Percentiles rank a stretch among this genome's conserved stretches.
Conservation (phyloP, 2,113 vertebrate species). For the Phalacrocorax aristotelis region DNA sequence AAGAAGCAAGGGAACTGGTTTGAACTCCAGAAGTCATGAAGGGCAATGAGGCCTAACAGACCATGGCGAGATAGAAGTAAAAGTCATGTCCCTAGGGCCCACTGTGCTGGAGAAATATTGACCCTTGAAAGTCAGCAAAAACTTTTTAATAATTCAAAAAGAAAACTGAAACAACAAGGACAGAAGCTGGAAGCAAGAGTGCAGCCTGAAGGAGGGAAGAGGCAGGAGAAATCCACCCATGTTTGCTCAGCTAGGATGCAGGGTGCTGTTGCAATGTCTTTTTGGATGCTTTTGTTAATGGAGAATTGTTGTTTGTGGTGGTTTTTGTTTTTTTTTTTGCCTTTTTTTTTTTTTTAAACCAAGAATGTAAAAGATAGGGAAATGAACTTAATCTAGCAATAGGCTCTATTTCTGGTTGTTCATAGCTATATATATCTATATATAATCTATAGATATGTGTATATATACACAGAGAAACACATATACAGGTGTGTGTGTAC, state of each 20-base stretch:
- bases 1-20: background rate
- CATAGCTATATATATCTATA: no score
- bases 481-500: rapidly evolving
- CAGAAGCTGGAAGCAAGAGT: background rate
- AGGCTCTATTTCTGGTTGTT: background rate
- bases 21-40: background rate
- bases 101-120: background rate
- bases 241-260: rapidly evolving
- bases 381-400: background rate
- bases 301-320: background rate
- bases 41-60: background rate
- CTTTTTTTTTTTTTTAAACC: background rate
- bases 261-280: rapidly evolving
- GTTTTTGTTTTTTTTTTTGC: background rate
- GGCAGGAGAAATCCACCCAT: background rate
- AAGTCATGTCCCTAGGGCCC: background rate
- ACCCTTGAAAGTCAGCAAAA: background rate
- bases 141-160: background rate
- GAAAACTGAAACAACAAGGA: background rate
- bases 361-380: background rate
- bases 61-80: background rate
- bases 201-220: background rate
- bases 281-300: background rate
- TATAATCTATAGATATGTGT: no score
- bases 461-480: rapidly evolving